phyloP scores from a whole-genome alignment of 2,113 vertebrate genomes.

The Felis catus region F.catus_Fca126_mat1.0 CM031415.1:75353501-75354000 shows the following conservation, averaged over 20 bases:
- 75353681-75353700: too few species aligned
- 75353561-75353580: too few species aligned
- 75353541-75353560: not conserved
- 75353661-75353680: too few species aligned
- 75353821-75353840: not conserved
- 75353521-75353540: not conserved
- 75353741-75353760: not conserved
- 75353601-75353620: too few species aligned
- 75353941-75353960: not conserved
- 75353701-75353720: too few species aligned
- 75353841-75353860: not conserved
- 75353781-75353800: not conserved
- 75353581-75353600: too few species aligned
- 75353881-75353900: not conserved
- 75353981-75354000: not conserved
- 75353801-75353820: not conserved
- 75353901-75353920: not conserved
- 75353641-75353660: too few species aligned
- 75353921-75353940: not conserved
- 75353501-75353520: not conserved
- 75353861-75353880: not conserved
- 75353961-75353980: not conserved
- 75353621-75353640: too few species aligned
- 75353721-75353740: not conserved
- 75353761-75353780: not conserved